Conservation (phyloP, 35 echinoderm and acorn worm species). For the Ophioderma brevispina region DNA sequence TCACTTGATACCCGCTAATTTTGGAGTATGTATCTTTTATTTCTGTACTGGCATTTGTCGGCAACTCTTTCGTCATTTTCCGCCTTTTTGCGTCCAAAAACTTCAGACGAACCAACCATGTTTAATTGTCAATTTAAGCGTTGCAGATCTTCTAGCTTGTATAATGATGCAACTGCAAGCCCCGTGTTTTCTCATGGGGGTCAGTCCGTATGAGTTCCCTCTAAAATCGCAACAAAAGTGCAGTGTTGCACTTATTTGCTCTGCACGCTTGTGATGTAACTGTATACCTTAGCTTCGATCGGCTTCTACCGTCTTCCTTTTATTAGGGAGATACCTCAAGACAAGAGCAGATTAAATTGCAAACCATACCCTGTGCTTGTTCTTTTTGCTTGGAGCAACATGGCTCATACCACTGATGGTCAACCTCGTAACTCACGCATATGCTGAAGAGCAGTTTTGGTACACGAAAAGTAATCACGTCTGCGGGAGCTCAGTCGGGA, state of each 20-base stretch:
- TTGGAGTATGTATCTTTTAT: too few species aligned
- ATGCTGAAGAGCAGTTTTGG: not conserved
- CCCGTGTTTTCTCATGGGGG: not conserved
- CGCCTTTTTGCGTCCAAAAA: slow-evolving; percentile 28
- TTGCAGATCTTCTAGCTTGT: slow-evolving; percentile 54
- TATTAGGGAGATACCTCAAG: slow-evolving; percentile 23
- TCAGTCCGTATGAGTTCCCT: slow-evolving; percentile 10
- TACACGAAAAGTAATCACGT: not conserved
- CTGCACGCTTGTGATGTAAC: slow-evolving; percentile 46
- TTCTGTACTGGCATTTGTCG: slow-evolving; percentile 21
- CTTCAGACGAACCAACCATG: slow-evolving; percentile 52
- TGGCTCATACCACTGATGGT: not conserved
- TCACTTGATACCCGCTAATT: too few species aligned
- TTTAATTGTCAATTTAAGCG: slow-evolving; percentile 59
- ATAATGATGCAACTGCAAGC: slow-evolving; percentile 40
- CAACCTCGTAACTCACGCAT: not conserved
- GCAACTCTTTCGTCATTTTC: slow-evolving; percentile 35
- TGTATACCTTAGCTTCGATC: slow-evolving; percentile 53
- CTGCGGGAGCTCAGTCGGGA: not conserved
- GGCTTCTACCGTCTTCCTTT: slow-evolving; percentile 40
- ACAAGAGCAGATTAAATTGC: not conserved
- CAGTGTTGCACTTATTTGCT: too few species aligned
- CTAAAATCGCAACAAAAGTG: too few species aligned
- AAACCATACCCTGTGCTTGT: not conserved
- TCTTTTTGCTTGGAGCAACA: not conserved